Evolutionary conservation across 2,797 vertebrate genomes (phyloP), one percentile per base, ranked within the genome.

Genomic region (Chrosomus eos): DNA sequence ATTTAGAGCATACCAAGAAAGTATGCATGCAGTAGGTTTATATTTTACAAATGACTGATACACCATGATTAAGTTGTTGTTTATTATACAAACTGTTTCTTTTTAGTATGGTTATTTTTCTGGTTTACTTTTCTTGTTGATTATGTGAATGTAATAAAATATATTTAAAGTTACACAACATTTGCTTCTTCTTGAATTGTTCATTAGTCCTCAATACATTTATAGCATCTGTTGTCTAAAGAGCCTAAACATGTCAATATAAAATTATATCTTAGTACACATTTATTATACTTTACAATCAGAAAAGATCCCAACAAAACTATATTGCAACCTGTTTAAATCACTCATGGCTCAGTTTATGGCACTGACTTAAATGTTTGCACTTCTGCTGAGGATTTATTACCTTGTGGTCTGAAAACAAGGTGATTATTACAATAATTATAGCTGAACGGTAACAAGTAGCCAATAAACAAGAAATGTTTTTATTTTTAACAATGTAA

Each of bases 241-340:
- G 82, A 80, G 23, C 87, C 90, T 94, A 93, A 92, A 85, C 72
- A 79, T 92, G 94, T 93, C 86, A 81, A 88, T 91, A 85, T 90
- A 87, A 78, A 71, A 83, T 93, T 67, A 81, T 83, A 89, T 91
- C 93, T 91, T 90, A 91, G 93, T 91, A 93, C 93, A 94, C 93
- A 94, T 94, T 94, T 95, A 91, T 92, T 92, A 92, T 94, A 94
- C 88, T 90, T 88, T 89, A 92, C 89, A 91, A 80, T 85, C 75
- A 64, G 36, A 84, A 79, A 71, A 87, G 67, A 64, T 43, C 48
- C 75, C 9, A 14, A 80, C 55, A 40, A 36, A 18, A 31, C 68
- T 79, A 66, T 85, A 31, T 43, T 72, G 60, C 53, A 71, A 73
- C 43, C 66, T 53, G 75, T 55, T 83, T 55, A 80, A 84, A 84